phyloP scores from a whole-genome alignment of 2,797 vertebrate genomes.

The Varecia variegata region DNA sequence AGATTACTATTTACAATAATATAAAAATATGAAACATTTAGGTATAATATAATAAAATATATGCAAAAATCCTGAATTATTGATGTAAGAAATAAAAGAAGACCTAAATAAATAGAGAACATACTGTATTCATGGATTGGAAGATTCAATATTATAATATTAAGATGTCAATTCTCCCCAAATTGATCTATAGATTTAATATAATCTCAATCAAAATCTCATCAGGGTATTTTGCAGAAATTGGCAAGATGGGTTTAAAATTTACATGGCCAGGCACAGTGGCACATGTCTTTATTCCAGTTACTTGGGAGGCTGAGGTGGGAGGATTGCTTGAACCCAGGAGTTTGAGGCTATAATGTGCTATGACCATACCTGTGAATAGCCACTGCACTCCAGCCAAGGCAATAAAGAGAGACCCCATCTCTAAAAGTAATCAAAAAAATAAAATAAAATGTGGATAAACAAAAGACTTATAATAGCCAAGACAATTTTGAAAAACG shows the following conservation, averaged over 20 bases:
- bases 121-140: background rate
- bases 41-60: background rate
- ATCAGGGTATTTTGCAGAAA: background rate
- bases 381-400: background rate
- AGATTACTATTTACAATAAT: background rate
- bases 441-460: background rate
- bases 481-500: slow-evolving; percentile 1
- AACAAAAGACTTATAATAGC: background rate
- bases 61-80: background rate
- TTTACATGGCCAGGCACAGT: background rate
- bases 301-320: background rate
- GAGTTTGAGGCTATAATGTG: background rate
- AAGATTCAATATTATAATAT: background rate
- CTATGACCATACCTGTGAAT: background rate
- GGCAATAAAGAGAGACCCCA: background rate
- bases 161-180: background rate
- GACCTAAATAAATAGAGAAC: background rate
- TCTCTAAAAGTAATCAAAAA: background rate
- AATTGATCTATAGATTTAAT: background rate
- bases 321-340: background rate
- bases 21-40: background rate
- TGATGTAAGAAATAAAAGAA: slow-evolving; percentile 45
- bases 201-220: background rate
- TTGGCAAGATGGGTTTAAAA: background rate
- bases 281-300: background rate